A percentile compares a stretch with the other conserved stretches of the same genome.
phyloP scores from a whole-genome alignment of 2,797 vertebrate species.

The Hephaestus fuliginosus region DNA sequence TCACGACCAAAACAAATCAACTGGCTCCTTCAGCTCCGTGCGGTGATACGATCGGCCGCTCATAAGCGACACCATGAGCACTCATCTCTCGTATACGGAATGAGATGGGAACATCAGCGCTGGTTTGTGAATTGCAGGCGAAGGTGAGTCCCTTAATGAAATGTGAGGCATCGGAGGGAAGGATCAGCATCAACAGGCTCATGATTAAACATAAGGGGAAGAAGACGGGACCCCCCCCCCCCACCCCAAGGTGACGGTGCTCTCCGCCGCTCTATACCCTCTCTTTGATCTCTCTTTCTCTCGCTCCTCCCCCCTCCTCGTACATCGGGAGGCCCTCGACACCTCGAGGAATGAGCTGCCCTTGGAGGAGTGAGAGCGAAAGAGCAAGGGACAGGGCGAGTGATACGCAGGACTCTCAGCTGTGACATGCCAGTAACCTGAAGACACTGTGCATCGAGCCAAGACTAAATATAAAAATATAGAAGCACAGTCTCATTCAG shows the following conservation, averaged over 20 bases:
- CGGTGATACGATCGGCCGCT: conserved; percentile 62
- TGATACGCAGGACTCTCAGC: conserved; percentile 28
- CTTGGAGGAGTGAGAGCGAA: conserved; percentile 60
- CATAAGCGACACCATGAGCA: conserved; percentile 12
- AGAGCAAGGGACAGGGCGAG: conserved; percentile 44
- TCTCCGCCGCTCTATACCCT: conserved; percentile 42
- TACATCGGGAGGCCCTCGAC: conserved; percentile 72
- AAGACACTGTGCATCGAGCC: conserved; percentile 15
- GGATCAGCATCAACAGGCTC: conserved; percentile 76
- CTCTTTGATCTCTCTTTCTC: conserved; percentile 67
- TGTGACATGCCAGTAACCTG: conserved; percentile 26
- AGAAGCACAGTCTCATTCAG: conserved; percentile 16
- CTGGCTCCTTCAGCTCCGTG: conserved; percentile 43
- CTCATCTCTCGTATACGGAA: conserved; percentile 21
- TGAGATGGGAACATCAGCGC: conserved; percentile 6
- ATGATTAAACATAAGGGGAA: conserved; percentile 80
- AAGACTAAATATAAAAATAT: conserved; percentile 42
- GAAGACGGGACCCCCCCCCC: conserved; percentile 71
- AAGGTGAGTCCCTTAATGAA: conserved; percentile 71
- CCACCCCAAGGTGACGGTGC: conserved; percentile 66
- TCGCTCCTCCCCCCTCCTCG: conserved; percentile 45
- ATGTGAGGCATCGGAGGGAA: conserved; percentile 47
- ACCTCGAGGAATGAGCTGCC: conserved; percentile 75
- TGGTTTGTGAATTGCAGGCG: conserved; percentile 47
- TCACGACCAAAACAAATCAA: conserved; percentile 61